Percentiles rank a stretch among this genome's conserved stretches.
These are phyloP conservation scores for Stichodactyla helianthus DNA, from an alignment of 64 coral and sea anemone genomes.

Conservation along the genomic window DNA sequence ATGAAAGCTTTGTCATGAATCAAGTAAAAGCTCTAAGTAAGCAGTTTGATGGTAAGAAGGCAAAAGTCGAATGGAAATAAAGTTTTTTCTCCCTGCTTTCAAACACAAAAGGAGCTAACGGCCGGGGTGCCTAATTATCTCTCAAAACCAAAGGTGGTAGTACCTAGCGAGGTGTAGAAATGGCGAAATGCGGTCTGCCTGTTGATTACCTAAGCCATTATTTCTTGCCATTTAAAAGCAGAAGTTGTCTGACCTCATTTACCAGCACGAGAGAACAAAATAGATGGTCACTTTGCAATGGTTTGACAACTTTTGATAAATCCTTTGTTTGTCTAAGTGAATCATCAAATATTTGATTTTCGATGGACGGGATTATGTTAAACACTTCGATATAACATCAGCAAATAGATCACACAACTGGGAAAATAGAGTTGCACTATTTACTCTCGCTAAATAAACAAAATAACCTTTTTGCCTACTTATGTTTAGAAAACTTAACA, in stretches of 20 bases:
- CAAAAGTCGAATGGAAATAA: not conserved
- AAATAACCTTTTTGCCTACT: not conserved
- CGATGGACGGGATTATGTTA: not conserved
- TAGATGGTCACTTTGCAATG: conserved; percentile 8
- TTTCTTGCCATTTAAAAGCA: not conserved
- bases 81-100: not conserved
- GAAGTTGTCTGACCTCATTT: conserved; percentile 11
- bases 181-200: not conserved
- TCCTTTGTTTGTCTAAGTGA: conserved; percentile 13
- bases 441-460: conserved; percentile 22
- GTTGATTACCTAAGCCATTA: conserved; percentile 12
- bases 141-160: not conserved
- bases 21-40: not conserved
- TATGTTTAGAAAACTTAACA: conserved; percentile 26
- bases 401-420: not conserved
- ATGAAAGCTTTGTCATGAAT: not conserved
- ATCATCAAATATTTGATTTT: conserved; percentile 20
- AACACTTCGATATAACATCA: conserved; percentile 19
- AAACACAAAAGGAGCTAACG: not conserved
- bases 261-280: not conserved
- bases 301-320: conserved; percentile 6
- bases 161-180: not conserved
- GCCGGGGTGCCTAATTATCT: not conserved
- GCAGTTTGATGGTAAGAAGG: not conserved
- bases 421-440: not conserved